A percentile compares a stretch with the other conserved stretches of the same genome.
These are phyloP conservation scores for Amphipoea oculea DNA, from an alignment of 2,888 invertebrate genomes.

Conservation along the genomic window DNA sequence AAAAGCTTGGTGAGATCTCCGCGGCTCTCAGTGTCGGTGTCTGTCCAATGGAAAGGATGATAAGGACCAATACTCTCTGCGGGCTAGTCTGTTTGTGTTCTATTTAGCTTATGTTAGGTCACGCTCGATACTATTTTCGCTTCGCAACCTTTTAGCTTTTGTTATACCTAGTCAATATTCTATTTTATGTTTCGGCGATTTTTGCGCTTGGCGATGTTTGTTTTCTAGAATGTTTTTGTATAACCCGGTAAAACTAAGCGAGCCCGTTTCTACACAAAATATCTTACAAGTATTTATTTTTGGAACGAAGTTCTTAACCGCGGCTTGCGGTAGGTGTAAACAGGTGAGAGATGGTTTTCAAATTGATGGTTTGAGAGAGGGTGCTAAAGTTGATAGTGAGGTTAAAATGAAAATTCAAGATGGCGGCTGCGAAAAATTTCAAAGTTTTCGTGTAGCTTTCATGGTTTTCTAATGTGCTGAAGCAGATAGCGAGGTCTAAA, in stretches of 20 bases:
- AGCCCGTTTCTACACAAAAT: not conserved
- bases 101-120: conserved; percentile 63
- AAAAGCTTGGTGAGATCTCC: conserved; percentile 62
- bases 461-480: not conserved
- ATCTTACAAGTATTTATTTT: not conserved
- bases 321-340: not conserved
- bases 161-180: conserved; percentile 9
- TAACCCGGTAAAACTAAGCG: not conserved
- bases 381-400: not conserved
- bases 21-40: conserved; percentile 49
- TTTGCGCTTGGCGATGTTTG: conserved; percentile 7
- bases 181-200: conserved; percentile 5
- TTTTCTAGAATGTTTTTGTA: not conserved
- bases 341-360: not conserved
- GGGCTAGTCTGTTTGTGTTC: conserved; percentile 58
- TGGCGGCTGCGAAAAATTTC: not conserved
- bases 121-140: conserved; percentile 46
- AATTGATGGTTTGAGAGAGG: not conserved
- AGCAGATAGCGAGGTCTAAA: not conserved
- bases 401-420: not conserved
- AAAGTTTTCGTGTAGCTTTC: not conserved
- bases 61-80: conserved; percentile 66
- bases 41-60: conserved; percentile 64
- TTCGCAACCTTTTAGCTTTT: conserved; percentile 24
- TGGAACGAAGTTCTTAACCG: not conserved